Percentiles rank a stretch among this genome's conserved stretches.
Conservation (phyloP, 2,797 vertebrate species). For the Anolis apletophallus region DNA sequence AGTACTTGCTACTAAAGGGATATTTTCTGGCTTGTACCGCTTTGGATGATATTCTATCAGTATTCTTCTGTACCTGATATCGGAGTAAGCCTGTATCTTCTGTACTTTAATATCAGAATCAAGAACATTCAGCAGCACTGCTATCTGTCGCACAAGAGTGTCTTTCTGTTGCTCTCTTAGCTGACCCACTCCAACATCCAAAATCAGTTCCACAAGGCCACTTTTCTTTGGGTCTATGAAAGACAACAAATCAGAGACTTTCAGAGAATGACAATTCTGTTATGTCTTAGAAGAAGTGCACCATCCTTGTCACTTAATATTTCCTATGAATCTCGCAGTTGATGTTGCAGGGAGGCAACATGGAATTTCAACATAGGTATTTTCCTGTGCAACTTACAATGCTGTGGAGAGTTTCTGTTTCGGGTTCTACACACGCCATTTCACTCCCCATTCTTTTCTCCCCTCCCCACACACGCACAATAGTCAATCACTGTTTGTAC, state of each 20-base stretch:
- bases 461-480: background rate
- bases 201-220: slow-evolving; percentile 89
- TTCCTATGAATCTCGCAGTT: background rate
- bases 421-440: too few species aligned
- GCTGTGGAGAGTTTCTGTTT: too few species aligned
- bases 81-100: slow-evolving; percentile 86
- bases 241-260: background rate
- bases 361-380: too few species aligned
- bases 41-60: background rate
- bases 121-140: slow-evolving; percentile 86
- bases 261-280: background rate
- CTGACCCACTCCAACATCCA: slow-evolving; percentile 86
- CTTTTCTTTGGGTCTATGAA: slow-evolving; percentile 82
- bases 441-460: too few species aligned
- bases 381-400: too few species aligned
- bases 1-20: background rate
- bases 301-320: background rate
- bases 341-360: too few species aligned
- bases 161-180: slow-evolving; percentile 88
- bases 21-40: background rate
- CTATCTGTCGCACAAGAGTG: slow-evolving; percentile 87
- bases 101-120: slow-evolving; percentile 86
- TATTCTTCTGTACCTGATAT: slow-evolving; percentile 83
- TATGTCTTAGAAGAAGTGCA: background rate
- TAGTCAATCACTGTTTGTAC: background rate